Evolutionary conservation across 2,888 invertebrate species (phyloP), one percentile per base, ranked within the genome.

Genomic region (Coleophora flavipennella): DNA sequence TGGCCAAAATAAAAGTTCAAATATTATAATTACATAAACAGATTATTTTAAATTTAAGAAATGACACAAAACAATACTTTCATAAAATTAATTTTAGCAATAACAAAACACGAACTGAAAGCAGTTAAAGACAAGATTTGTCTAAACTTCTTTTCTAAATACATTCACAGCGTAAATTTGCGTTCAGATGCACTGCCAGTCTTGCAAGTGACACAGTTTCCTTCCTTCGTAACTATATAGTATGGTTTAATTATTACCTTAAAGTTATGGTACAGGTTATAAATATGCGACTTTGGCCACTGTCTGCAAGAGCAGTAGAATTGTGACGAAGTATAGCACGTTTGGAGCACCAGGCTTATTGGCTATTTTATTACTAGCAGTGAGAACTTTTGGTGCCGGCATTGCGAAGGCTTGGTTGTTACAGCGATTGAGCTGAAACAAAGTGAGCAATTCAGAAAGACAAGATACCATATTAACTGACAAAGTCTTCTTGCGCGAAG

Each of bases 211-310:
- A 20, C 20, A 20, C 20, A 4, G 6, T 6, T 20, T 6, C 3
- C 20, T 4, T 20, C n/a, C n/a, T 20, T 20, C 20, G 6, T 20
- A 4, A 20, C 6, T 6, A 4, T 20, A 20, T 20, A 20, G 20
- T 4, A 6, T 4, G 6, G 3, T 20, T 20, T 20, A 20, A 3
- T 20, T 20, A 20, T 20, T 20, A 20, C 6, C 20, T 20, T 4
- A 6, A 20, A 20, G 3, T 6, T 3, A 20, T 20, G 20, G 20
- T 20, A 20, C 3, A 10, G 29, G 10, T 33, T 62, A 77, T 33
- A 74, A 69, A 38, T 76, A 58, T 12, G 73, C 57, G 3, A 81
- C 83, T 52, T 76, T 79, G 27, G 68, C 75, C 1, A 79, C 83
- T 0, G 80, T 83, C 45, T 84, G 81, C 1, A 84, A 59, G 0